Evolutionary conservation across 1,140 invertebrate genomes (phyloP), one percentile per base, ranked within the genome.

Genomic region (Eufriesea mexicana): DNA sequence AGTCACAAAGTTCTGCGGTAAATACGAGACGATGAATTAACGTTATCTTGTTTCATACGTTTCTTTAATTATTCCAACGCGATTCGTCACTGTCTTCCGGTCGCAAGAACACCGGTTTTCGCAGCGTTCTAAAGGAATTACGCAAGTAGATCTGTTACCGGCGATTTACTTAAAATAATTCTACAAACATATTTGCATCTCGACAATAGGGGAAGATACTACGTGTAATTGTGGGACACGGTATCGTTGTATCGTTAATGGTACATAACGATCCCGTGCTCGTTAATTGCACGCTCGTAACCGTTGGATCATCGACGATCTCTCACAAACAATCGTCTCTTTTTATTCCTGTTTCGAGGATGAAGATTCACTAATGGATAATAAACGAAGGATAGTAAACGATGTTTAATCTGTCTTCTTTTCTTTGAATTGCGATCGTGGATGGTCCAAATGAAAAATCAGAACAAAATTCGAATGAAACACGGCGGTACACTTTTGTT

Each of bases 281-380:
- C 23, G 70, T 35, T 76, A 81, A 81, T 81, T 76, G 2, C 72
- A 35, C 59, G 42, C 16, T 55, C 42, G 42, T 81, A 81, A 66
- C 18, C n/a, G 49, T n/a, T 16, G 5, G 51, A 73, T 79, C 55
- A 66, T 72, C 76, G 49, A 5, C 10, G 42, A 70, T 78, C 51
- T 47, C 23, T 28, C 1, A 55, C 47, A 18, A 77, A 55, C 51
- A 28, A 51, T 18, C 10, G 12, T 59, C n/a, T 45, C 25, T 51
- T n/a, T 47, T 35, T 61, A 61, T 25, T 14, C 28, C 45, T 5
- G 16, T 80, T 45, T 25, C 57, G 23, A 35, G 54, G 47, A 71
- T n/a, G 7, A 62, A 72, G n/a, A 35, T 42, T 7, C 35, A 75
- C 42, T 35, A 23, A 62, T 28, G 16, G 45, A 49, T 35, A 35